These are phyloP conservation scores for Campylomormyrus tamandua DNA, from an alignment of 2,113 vertebrate species.

Conservation along the genomic window DNA sequence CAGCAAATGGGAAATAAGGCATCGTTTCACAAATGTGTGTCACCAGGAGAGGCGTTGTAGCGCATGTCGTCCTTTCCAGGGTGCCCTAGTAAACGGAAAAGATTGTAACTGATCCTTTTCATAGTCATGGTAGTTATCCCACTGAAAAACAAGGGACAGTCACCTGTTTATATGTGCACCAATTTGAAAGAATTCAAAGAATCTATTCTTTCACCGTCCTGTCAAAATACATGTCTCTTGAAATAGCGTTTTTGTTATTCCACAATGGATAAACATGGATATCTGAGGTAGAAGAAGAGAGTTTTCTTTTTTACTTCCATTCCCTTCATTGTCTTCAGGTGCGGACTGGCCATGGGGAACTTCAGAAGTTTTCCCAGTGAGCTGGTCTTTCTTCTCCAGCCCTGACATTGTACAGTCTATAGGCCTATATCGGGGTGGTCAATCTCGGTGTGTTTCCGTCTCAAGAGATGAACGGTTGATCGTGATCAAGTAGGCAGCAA, in stretches of 20 bases:
- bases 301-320: slow-evolving; percentile 24
- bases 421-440: neutral
- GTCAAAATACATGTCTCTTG: slow-evolving; percentile 23
- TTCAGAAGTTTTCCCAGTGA: neutral
- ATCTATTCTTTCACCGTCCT: neutral
- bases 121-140: slow-evolving; percentile 14
- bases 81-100: slow-evolving; percentile 28
- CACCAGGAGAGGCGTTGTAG: neutral
- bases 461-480: neutral
- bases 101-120: slow-evolving; percentile 13
- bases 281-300: slow-evolving; percentile 17
- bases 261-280: neutral
- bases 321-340: slow-evolving; percentile 32
- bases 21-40: neutral
- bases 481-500: neutral
- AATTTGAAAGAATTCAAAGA: neutral
- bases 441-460: neutral
- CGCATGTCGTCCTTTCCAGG: slow-evolving; percentile 23
- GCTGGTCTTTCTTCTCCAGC: neutral
- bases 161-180: neutral
- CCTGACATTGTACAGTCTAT: neutral
- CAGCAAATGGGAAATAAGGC: neutral
- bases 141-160: neutral
- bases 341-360: neutral
- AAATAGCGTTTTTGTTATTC: slow-evolving; percentile 28